Evolutionary conservation across 2,113 vertebrate genomes (phyloP).

Genomic region (Balaeniceps rex): DNA sequence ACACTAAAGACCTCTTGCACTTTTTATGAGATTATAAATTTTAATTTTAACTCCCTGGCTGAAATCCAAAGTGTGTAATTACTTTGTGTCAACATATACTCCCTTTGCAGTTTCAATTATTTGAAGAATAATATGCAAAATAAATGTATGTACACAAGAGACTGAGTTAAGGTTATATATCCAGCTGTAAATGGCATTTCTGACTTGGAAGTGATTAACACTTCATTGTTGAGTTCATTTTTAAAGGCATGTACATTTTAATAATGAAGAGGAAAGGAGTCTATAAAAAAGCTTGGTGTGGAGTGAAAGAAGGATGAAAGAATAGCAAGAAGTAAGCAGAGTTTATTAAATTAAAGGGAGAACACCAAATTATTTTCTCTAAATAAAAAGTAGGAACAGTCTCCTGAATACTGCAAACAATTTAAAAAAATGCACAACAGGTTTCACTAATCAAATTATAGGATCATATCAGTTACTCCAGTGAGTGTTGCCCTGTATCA

Average conservation of each 20-base stretch:
- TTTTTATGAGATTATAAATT: slow-evolving; percentile 19
- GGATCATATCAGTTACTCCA: neutral
- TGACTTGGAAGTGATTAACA: slow-evolving; percentile 13
- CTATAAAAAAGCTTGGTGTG: neutral
- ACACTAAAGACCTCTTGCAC: neutral
- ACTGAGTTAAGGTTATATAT: neutral
- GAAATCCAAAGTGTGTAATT: neutral
- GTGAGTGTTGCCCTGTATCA: neutral
- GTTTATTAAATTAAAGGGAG: neutral
- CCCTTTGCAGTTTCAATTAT: slow-evolving; percentile 3
- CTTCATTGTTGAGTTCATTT: neutral
- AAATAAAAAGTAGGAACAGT: neutral
- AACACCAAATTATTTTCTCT: neutral
- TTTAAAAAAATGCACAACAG: neutral
- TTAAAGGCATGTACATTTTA: neutral
- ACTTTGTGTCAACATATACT: neutral
- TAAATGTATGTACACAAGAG: neutral
- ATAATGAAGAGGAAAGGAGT: neutral
- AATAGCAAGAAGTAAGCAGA: neutral
- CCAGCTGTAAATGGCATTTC: neutral
- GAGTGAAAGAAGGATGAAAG: neutral
- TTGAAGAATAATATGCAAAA: neutral
- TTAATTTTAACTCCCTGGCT: neutral
- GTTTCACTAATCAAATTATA: neutral
- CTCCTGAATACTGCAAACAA: neutral